These are phyloP conservation scores for Ptilorrhoa leucosticta DNA, from an alignment of 2,113 vertebrate genomes.

Conservation along the genomic window DNA sequence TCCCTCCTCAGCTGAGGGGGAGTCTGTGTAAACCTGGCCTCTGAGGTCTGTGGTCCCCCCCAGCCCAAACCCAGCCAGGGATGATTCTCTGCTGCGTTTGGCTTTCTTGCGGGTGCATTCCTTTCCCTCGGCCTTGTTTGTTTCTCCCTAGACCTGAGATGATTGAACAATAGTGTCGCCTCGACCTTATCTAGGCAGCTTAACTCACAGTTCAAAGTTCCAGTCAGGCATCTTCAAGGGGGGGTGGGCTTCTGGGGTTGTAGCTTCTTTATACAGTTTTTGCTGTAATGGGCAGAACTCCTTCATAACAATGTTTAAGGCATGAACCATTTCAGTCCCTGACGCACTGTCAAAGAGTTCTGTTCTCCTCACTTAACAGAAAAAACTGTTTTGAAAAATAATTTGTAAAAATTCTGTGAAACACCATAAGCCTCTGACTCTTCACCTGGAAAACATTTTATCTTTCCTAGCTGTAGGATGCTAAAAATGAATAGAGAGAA, in stretches of 20 bases:
- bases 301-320: background rate
- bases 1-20: fast-evolving
- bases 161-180: background rate
- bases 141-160: background rate
- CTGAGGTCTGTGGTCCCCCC: background rate
- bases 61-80: background rate
- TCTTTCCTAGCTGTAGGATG: background rate
- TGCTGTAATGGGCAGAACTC: background rate
- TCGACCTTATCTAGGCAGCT: fast-evolving
- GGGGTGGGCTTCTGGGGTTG: background rate
- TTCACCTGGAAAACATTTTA: background rate
- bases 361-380: background rate
- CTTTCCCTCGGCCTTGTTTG: background rate
- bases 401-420: background rate
- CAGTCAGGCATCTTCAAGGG: background rate
- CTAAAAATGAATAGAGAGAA: background rate
- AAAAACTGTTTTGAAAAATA: background rate
- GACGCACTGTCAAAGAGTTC: background rate
- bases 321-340: background rate
- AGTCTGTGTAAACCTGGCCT: background rate
- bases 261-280: background rate
- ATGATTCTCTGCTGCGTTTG: background rate
- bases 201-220: background rate
- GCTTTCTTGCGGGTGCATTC: background rate
- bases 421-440: background rate